Conservation (phyloP, 2,888 invertebrate species). For the Ypsolopha sequella region DNA sequence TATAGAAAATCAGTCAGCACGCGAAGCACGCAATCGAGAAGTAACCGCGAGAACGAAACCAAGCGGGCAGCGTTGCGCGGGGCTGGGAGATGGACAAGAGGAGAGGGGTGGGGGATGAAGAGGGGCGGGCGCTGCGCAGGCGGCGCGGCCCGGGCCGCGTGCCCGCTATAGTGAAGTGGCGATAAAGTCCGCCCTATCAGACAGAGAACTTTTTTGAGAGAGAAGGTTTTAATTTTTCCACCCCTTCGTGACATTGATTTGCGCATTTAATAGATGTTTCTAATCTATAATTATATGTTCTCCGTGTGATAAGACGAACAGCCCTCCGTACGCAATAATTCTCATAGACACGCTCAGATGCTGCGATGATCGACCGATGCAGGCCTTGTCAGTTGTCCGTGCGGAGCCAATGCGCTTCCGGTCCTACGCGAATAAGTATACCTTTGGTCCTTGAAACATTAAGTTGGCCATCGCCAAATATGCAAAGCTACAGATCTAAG, state of each 20-base stretch:
- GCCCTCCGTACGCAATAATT: conserved; percentile 33
- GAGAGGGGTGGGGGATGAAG: conserved; percentile 25
- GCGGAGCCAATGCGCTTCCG: conserved; percentile 68
- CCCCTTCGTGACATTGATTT: neutral
- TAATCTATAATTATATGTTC: neutral
- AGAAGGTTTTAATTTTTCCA: too few species aligned
- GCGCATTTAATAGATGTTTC: neutral
- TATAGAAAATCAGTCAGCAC: conserved; percentile 74
- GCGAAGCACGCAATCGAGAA: conserved; percentile 73
- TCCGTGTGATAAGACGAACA: neutral
- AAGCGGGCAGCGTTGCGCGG: conserved; percentile 64
- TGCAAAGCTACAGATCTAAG: conserved; percentile 70
- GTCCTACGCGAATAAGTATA: conserved; percentile 69
- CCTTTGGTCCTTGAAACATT: conserved; percentile 70
- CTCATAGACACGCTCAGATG: conserved; percentile 52
- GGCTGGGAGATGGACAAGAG: conserved; percentile 22
- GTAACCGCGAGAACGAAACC: conserved; percentile 69
- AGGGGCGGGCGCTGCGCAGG: conserved; percentile 17
- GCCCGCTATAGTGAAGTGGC: conserved; percentile 7
- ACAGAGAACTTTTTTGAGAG: neutral
- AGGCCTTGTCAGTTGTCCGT: conserved; percentile 51
- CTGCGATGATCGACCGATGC: conserved; percentile 50
- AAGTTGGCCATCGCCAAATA: conserved; percentile 68
- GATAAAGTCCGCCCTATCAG: conserved; percentile 10
- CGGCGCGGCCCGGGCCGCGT: conserved; percentile 16